These are phyloP conservation scores for Epistrophe grossulariae DNA, from an alignment of 2,888 invertebrate genomes.

Conservation along the genomic window DNA sequence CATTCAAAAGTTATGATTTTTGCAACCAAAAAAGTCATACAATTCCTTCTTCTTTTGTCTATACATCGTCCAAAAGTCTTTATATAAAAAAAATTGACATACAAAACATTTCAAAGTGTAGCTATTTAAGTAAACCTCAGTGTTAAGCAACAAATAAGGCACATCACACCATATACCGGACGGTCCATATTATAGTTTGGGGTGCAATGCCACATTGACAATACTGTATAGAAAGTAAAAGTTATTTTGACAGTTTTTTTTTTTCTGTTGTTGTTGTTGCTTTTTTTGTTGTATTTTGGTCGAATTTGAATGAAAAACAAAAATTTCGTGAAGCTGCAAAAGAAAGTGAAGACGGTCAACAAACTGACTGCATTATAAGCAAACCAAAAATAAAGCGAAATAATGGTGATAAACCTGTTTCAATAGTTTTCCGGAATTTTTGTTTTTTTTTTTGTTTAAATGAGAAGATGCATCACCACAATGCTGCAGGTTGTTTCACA, in stretches of 20 bases:
- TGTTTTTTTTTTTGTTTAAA: too few species aligned
- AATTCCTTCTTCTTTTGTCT: too few species aligned
- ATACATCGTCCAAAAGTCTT: too few species aligned
- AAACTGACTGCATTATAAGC: slow-evolving; percentile 52
- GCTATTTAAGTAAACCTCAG: background rate
- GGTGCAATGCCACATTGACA: slow-evolving; percentile 45
- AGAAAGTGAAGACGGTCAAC: slow-evolving; percentile 75
- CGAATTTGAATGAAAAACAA: slow-evolving; percentile 47
- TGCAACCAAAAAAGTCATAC: too few species aligned
- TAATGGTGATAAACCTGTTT: slow-evolving; percentile 61
- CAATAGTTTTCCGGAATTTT: slow-evolving; percentile 47
- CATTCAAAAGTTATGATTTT: too few species aligned
- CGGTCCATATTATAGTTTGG: slow-evolving; percentile 2
- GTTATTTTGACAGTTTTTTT: slow-evolving; percentile 47
- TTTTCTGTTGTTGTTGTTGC: background rate
- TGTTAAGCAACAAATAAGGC: slow-evolving; percentile 48
- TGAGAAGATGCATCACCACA: slow-evolving; percentile 19
- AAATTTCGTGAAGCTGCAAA: slow-evolving; percentile 39
- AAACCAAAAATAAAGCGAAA: slow-evolving; percentile 47
- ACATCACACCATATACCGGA: slow-evolving; percentile 33
- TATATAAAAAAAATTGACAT: too few species aligned
- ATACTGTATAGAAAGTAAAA: slow-evolving; percentile 67
- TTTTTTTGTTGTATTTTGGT: slow-evolving; percentile 16
- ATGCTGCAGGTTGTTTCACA: slow-evolving; percentile 37
- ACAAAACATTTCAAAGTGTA: background rate